Base-by-base conservation (phyloP, 2,888 invertebrate species). In the Amphimallon solstitiale region DNA sequence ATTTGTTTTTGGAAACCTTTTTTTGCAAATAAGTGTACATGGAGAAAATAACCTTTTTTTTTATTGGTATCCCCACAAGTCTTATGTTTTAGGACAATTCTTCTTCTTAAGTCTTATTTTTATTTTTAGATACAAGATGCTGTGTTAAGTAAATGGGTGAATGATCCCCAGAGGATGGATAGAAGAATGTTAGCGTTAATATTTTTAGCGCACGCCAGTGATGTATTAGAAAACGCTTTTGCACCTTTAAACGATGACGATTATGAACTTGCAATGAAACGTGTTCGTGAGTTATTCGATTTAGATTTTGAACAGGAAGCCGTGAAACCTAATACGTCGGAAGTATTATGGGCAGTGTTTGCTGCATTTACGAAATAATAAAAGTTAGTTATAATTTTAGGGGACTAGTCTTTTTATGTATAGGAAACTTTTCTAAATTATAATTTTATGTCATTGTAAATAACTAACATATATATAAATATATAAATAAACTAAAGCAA, bases 221-320 rank as follows among this genome's bases (percentile, higher is more conserved):
- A 99, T 84, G 99, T 99, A 19, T 87, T 99, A 63, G 99, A 99
- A 85, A 99, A 99, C 84, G 99, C 99, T 61, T 99, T 99, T 84
- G 97, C 97, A 17, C 97, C 98, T 1, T 88, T 99, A 9, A 94
- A 94, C 59, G 96, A 97, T 77, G 97, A 98, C 78, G 98, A 98
- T 84, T 98, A 98, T 81, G 98, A 98, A 84, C 86, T 98, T 75
- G 99, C 98, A 68, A 98, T 98, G 91, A 93, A 97, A 78, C 91
- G 99, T 79, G 97, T 99, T 54, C 89, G 98, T 73, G 94, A 96
- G 77, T 88, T 99, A 52, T 88, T 99, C 74, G 98, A 99, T 83
- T 88, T 98, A 75, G 98, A 99, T 85, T 95, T 96, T 83, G 98
- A 99, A 83, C 91, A 92, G 49, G 98, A 99, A 84, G 92, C 95